phyloP scores from a whole-genome alignment of 2,888 invertebrate species.

The Exocentrus adspersus region DNA sequence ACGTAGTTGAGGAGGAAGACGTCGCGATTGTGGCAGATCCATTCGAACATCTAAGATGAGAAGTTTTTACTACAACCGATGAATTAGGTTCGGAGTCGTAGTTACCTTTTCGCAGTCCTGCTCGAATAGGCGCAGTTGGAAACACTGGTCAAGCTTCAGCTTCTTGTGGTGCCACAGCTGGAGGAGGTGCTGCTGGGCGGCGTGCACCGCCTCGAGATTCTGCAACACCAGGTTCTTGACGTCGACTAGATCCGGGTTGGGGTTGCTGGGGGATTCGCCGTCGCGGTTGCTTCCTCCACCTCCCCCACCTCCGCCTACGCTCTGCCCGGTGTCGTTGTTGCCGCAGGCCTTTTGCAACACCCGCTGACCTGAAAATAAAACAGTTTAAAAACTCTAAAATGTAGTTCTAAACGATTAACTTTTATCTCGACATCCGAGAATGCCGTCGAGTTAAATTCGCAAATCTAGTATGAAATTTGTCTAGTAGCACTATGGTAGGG shows the following conservation, averaged over 20 bases:
- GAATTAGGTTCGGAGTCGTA: too few relatives aligned
- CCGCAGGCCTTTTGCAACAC: constrained; percentile 70
- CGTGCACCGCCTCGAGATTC: constrained; percentile 87
- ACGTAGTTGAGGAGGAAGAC: constrained; percentile 95
- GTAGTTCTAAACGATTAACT: too few relatives aligned
- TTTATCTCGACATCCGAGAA: too few relatives aligned
- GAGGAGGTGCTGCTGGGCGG: constrained; percentile 89
- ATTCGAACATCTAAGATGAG: constrained; percentile 87
- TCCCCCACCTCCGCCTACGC: constrained; percentile 50
- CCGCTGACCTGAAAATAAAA: constrained; percentile 70
- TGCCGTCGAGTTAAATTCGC: too few relatives aligned
- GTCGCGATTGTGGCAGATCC: constrained; percentile 96
- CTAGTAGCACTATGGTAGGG: too few relatives aligned
- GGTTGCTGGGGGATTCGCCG: constrained; percentile 79
- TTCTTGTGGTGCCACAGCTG: constrained; percentile 96
- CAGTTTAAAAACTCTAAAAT: not conserved
- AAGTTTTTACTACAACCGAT: not conserved
- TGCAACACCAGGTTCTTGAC: constrained; percentile 78
- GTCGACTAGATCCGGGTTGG: constrained; percentile 69
- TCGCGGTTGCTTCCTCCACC: constrained; percentile 69
- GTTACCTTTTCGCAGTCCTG: constrained; percentile 94
- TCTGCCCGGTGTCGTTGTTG: constrained; percentile 64
- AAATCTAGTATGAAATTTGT: too few relatives aligned
- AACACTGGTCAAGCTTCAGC: constrained; percentile 93
- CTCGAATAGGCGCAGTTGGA: constrained; percentile 94